A percentile compares a stretch with the other conserved stretches of the same genome.
These are phyloP conservation scores for Xiphophorus birchmanni DNA, from an alignment of 2,797 vertebrate genomes.

Conservation along the genomic window DNA sequence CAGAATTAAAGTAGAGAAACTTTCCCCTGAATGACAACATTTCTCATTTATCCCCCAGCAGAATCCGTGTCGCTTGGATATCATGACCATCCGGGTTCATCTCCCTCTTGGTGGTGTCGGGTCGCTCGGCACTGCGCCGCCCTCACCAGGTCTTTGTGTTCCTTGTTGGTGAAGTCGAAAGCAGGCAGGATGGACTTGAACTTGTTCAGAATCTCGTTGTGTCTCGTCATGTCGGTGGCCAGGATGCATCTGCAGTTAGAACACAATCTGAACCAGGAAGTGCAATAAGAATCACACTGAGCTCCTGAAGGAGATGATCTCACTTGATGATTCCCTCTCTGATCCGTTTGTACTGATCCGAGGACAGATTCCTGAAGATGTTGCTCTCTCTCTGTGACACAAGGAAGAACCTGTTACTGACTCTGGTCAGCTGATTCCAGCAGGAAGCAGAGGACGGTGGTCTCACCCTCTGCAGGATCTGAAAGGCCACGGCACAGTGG, in stretches of 20 bases:
- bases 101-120: not conserved
- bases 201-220: constrained; percentile 83
- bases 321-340: constrained; percentile 85
- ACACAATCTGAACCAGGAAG: not conserved
- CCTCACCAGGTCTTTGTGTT: constrained; percentile 61
- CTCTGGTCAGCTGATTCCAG: not conserved
- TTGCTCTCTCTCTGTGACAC: constrained; percentile 78
- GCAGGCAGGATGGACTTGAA: constrained; percentile 79
- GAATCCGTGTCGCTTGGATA: not conserved
- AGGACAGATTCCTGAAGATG: constrained; percentile 83
- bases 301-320: constrained; percentile 29
- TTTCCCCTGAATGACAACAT: not conserved
- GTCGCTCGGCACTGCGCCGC: not conserved
- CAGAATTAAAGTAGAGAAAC: not conserved
- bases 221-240: constrained; percentile 84
- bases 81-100: not conserved
- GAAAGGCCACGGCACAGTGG: constrained; percentile 84
- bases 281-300: not conserved
- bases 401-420: constrained; percentile 10
- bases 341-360: constrained; percentile 83
- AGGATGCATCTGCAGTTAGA: constrained; percentile 77
- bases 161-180: constrained; percentile 82
- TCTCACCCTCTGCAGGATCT: constrained; percentile 82
- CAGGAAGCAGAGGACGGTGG: not conserved
- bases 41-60: too few species aligned